Evolutionary conservation across 2,113 vertebrate species (phyloP).

Genomic region (Notechis scutatus): DNA sequence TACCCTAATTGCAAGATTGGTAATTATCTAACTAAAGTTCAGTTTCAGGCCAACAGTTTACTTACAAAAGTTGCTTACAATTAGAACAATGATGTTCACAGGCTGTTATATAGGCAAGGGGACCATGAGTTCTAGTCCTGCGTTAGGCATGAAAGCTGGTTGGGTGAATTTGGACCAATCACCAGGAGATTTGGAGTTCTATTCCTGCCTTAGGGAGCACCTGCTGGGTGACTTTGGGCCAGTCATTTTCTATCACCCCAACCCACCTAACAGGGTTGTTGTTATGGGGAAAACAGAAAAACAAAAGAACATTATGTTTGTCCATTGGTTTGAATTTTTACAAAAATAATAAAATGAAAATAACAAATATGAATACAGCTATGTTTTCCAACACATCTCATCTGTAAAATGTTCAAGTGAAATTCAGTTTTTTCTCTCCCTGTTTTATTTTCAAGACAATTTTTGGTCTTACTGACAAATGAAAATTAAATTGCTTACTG

Average conservation of each 20-base stretch:
- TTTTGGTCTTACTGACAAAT: neutral
- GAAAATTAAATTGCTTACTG: neutral
- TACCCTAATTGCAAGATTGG: neutral
- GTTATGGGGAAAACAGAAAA: neutral
- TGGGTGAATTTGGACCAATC: neutral
- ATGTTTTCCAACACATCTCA: neutral
- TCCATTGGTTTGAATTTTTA: neutral
- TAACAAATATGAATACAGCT: neutral
- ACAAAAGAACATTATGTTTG: neutral
- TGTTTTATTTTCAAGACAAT: neutral
- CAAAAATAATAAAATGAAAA: neutral
- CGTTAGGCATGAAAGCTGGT: neutral
- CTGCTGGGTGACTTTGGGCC: neutral
- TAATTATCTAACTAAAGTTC: neutral
- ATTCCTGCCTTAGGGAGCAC: neutral
- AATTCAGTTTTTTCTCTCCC: neutral
- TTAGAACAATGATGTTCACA: neutral
- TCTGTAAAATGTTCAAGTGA: no score
- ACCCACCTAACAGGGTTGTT: neutral
- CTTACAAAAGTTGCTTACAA: neutral
- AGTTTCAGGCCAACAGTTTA: neutral
- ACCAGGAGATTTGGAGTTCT: neutral
- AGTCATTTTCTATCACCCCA: neutral
- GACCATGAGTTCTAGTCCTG: neutral
- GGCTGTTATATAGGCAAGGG: neutral